Percentiles rank a stretch among this genome's conserved stretches.
Evolutionary conservation across 2,113 vertebrate genomes (phyloP).

Genomic region (Phalacrocorax carbo): DNA sequence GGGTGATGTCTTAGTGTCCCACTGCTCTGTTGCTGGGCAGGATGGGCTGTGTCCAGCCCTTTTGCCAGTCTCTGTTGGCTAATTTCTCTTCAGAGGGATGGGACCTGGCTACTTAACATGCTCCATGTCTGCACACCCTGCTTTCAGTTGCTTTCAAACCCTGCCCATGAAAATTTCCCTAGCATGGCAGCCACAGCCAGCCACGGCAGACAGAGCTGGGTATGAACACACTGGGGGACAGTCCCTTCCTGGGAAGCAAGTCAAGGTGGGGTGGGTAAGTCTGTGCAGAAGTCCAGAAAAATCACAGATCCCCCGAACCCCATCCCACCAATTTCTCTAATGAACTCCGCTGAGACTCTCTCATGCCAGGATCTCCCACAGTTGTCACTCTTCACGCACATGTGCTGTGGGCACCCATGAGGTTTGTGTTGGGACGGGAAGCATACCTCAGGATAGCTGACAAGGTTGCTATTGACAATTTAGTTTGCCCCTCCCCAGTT

Average conservation of each 20-base stretch:
- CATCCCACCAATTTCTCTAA: neutral
- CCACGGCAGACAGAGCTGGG: neutral
- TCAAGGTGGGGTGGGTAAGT: neutral
- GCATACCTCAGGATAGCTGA: neutral
- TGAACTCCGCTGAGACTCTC: neutral
- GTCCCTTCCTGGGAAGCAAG: accelerated
- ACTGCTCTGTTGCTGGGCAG: neutral
- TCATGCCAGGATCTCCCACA: neutral
- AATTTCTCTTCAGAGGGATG: neutral
- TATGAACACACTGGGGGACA: accelerated
- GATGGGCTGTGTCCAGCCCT: neutral
- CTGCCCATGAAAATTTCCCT: neutral
- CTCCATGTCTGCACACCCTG: neutral
- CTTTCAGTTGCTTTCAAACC: neutral
- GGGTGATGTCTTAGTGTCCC: neutral
- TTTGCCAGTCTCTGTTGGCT: neutral
- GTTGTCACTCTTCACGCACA: accelerated
- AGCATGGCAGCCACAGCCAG: neutral
- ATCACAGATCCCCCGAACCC: neutral
- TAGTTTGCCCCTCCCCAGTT: neutral
- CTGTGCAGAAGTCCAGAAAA: neutral
- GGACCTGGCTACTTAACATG: neutral
- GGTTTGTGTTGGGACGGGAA: neutral
- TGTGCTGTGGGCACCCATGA: neutral
- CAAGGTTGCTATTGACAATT: neutral